phyloP scores from a whole-genome alignment of 1,140 invertebrate species.

The Lucilia sericata region DNA sequence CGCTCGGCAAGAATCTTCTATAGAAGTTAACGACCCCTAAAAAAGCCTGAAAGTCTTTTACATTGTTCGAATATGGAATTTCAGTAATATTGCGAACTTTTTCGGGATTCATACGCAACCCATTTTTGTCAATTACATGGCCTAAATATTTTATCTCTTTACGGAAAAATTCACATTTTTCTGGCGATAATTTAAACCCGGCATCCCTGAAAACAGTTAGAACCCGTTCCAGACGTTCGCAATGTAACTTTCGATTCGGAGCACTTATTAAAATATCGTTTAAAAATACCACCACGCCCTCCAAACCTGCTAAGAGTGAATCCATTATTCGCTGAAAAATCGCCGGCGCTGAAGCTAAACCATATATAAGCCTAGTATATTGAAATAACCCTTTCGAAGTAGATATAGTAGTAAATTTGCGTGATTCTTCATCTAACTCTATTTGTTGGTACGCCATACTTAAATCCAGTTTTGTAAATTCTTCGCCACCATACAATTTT shows the following conservation, averaged over 20 bases:
- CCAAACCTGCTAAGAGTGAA: slow-evolving; percentile 49
- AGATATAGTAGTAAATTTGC: slow-evolving; percentile 50
- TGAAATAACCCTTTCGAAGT: slow-evolving; percentile 50
- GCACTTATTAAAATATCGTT: slow-evolving; percentile 51
- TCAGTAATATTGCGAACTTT: too few species aligned
- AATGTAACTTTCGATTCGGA: slow-evolving; percentile 41
- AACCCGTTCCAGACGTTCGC: too few species aligned
- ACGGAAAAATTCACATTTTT: too few species aligned
- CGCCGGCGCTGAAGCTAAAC: slow-evolving; percentile 53
- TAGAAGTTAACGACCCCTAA: too few species aligned
- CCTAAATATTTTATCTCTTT: too few species aligned
- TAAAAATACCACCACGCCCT: slow-evolving; percentile 53
- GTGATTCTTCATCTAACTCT: slow-evolving; percentile 47
- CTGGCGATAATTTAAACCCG: too few species aligned
- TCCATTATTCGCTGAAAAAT: slow-evolving; percentile 59
- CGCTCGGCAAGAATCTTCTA: too few species aligned
- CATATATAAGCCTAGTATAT: slow-evolving; percentile 51
- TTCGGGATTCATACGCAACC: too few species aligned
- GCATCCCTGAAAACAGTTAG: too few species aligned
- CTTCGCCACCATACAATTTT: slow-evolving; percentile 49
- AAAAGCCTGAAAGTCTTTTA: too few species aligned
- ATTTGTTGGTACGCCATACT: slow-evolving; percentile 35
- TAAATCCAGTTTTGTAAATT: slow-evolving; percentile 55
- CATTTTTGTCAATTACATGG: too few species aligned
- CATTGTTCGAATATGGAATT: too few species aligned